phyloP scores from a whole-genome alignment of 2,113 vertebrate species.

The Cariama cristata region DNA sequence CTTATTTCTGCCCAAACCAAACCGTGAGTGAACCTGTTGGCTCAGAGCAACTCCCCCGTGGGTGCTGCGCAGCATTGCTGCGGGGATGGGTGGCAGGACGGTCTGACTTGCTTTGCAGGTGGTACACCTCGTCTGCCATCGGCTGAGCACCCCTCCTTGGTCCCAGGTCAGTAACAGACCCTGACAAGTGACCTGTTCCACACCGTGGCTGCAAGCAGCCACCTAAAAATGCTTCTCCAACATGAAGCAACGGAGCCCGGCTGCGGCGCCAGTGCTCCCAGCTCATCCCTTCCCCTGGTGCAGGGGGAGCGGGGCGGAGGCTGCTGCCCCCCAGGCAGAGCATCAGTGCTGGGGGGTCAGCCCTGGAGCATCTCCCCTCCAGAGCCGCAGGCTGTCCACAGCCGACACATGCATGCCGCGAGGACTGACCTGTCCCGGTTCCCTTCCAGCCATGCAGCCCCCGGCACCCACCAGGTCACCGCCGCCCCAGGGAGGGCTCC shows the following conservation, averaged over 20 bases:
- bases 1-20: not conserved
- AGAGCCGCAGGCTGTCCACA: not conserved
- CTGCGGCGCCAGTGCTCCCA: not conserved
- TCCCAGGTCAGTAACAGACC: constrained; percentile 7
- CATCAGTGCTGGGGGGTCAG: accelerated
- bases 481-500: accelerated
- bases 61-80: not conserved
- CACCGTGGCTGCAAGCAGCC: not conserved
- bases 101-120: not conserved
- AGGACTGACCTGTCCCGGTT: not conserved
- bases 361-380: not conserved
- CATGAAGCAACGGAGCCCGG: not conserved
- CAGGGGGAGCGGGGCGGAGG: not conserved
- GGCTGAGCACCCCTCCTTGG: not conserved
- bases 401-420: too few species aligned
- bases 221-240: not conserved
- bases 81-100: not conserved
- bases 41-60: accelerated
- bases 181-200: not conserved
- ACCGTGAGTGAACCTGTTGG: accelerated
- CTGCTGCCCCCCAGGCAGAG: not conserved
- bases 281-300: not conserved
- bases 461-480: not conserved
- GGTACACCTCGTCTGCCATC: not conserved
- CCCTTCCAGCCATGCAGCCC: not conserved